Base-by-base conservation (phyloP, 2,113 vertebrate genomes). In the Tonatia bakeri region DNA sequence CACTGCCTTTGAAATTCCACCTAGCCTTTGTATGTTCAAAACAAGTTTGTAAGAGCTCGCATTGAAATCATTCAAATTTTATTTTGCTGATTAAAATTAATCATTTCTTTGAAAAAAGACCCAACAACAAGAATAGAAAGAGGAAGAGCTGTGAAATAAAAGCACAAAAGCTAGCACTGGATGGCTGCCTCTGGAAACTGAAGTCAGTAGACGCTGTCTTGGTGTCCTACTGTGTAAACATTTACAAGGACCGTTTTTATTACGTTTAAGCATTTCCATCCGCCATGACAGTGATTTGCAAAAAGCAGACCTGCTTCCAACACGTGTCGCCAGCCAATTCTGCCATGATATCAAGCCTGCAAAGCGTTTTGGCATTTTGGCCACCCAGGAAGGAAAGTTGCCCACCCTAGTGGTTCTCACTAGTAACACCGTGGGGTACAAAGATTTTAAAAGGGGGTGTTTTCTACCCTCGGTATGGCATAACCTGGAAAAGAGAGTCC, bases 141-240 rank as follows among this genome's bases (percentile, higher is more conserved):
- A 91, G 16, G 47, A 97, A 47, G 91, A 95, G 72, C 95, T 98
- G 94, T 96, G 95, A 96, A 94, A 97, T 77, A 76, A 89, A 3
- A 94, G 59, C 91, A 81, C 0, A 79, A 76, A 94, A 93, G 64
- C 67, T 91, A 16, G 76, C 87, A 87, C 22, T 96, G 92, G 94
- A 92, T 56, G 36, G 90, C 81, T 96, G 7, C 95, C 87, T 97
- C 95, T 97, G 97, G 94, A 93, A 97, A 75, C 31, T 73, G 56
- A 89, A 92, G 76, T 56, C 45, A 90, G 50, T 16, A 67, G 72
- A 31, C 7, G 19, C 70, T 94, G 81, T n/a, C 97, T 97, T 85
- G 84, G 83, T 95, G 96, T 96, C 28, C 43, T 86, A 12, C 47
- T 88, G 22, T 52, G 47, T 54, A 94, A 59, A 82, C 54, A 15